These are phyloP conservation scores for Choristoneura fumiferana DNA, from an alignment of 1,140 invertebrate genomes.

Conservation along the genomic window DNA sequence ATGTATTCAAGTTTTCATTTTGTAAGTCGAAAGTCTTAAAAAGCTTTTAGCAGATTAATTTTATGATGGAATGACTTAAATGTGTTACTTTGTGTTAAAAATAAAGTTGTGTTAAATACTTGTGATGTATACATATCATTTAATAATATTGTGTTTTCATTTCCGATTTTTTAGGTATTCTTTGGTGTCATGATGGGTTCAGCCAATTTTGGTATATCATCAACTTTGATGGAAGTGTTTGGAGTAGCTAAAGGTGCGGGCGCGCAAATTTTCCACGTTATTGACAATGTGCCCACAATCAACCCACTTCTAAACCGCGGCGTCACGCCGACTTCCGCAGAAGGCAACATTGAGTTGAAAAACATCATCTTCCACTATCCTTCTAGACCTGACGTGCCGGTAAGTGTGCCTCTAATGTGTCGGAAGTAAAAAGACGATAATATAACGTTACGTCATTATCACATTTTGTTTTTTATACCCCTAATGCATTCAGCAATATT, in stretches of 20 bases:
- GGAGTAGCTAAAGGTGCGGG: slow-evolving; percentile 89
- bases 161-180: slow-evolving; percentile 79
- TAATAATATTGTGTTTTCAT: slow-evolving; percentile 17
- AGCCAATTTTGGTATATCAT: slow-evolving; percentile 92
- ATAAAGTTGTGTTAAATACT: no score
- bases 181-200: slow-evolving; percentile 92
- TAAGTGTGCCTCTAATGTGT: slow-evolving; percentile 41
- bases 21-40: no score
- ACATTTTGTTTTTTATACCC: no score
- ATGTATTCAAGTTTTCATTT: no score
- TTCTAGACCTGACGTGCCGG: slow-evolving; percentile 86
- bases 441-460: no score
- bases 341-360: slow-evolving; percentile 88
- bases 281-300: slow-evolving; percentile 90
- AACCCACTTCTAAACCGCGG: slow-evolving; percentile 87
- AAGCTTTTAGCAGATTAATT: no score
- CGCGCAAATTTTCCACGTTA: slow-evolving; percentile 88
- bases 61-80: no score
- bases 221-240: slow-evolving; percentile 89
- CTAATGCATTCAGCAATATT: no score
- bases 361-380: slow-evolving; percentile 92
- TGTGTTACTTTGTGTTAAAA: no score
- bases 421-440: no score
- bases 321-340: slow-evolving; percentile 78
- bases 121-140: no score